These are phyloP conservation scores for Polypedilum pembai DNA, from an alignment of 1,140 invertebrate genomes.

Conservation along the genomic window DNA sequence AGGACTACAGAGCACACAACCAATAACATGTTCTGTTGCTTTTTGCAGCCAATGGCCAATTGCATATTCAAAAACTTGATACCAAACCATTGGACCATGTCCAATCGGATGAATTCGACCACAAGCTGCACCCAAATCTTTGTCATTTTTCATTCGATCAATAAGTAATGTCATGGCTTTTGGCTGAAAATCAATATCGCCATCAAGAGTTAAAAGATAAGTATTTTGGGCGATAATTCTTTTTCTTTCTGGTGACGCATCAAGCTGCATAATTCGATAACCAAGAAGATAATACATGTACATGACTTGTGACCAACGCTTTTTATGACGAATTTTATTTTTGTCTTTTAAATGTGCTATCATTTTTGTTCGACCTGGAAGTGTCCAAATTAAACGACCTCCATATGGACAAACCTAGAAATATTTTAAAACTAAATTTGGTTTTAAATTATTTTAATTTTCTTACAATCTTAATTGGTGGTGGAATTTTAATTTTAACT, in stretches of 20 bases:
- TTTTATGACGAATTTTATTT: conserved; percentile 75
- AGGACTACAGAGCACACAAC: conserved; percentile 80
- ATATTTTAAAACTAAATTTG: no score
- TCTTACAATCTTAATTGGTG: conserved; percentile 57
- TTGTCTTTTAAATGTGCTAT: conserved; percentile 85
- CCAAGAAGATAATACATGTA: conserved; percentile 92
- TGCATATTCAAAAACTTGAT: conserved; percentile 90
- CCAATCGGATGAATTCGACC: conserved; percentile 89
- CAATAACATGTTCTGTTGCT: conserved; percentile 88
- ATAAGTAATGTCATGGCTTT: conserved; percentile 75
- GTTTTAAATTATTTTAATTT: no score
- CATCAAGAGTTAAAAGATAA: conserved; percentile 82
- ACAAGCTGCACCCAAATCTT: conserved; percentile 80
- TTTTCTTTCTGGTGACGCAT: conserved; percentile 54
- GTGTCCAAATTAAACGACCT: conserved; percentile 71
- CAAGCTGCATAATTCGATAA: conserved; percentile 69
- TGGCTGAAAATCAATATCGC: conserved; percentile 88
- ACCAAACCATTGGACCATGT: conserved; percentile 83
- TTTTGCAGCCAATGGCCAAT: conserved; percentile 94
- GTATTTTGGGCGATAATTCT: conserved; percentile 78
- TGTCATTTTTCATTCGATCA: conserved; percentile 86
- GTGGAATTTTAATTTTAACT: conserved; percentile 55
- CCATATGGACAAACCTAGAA: conserved; percentile 75
- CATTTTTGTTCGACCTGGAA: conserved; percentile 80
- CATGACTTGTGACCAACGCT: conserved; percentile 82